Conservation (phyloP, 2,113 vertebrate genomes). For the Mastomys coucha region DNA sequence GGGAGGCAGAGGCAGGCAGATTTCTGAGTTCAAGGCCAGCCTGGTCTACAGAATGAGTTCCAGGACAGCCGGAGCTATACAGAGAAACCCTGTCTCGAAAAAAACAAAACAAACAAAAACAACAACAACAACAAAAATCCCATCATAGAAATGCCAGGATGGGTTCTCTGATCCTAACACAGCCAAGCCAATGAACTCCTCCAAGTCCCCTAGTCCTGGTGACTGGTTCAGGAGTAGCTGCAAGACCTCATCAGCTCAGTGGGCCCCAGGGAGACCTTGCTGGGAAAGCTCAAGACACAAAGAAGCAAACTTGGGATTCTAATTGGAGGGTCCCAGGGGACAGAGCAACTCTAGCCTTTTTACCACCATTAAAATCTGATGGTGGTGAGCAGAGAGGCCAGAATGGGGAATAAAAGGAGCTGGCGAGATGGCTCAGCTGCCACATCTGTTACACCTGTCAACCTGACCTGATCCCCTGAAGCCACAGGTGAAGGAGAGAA, state of each 20-base stretch:
- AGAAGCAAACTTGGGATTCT: not conserved
- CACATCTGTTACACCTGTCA: not conserved
- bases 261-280: not conserved
- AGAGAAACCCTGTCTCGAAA: too few relatives aligned
- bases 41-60: too few relatives aligned
- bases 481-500: not conserved
- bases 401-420: not conserved
- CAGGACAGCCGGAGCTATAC: too few relatives aligned
- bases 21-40: too few relatives aligned
- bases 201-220: not conserved
- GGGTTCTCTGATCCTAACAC: not conserved
- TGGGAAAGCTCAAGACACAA: not conserved
- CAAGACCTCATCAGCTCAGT: not conserved
- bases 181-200: constrained; percentile 8
- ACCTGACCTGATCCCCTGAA: not conserved
- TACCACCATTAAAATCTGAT: not conserved
- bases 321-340: not conserved
- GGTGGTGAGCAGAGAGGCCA: not conserved
- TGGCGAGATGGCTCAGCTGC: too few relatives aligned
- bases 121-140: not conserved
- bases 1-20: too few relatives aligned
- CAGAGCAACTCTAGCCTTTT: not conserved
- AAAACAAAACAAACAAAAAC: too few relatives aligned
- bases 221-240: not conserved
- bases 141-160: not conserved